phyloP scores from a whole-genome alignment of 2,113 vertebrate species.

The Nymphicus hollandicus region DNA sequence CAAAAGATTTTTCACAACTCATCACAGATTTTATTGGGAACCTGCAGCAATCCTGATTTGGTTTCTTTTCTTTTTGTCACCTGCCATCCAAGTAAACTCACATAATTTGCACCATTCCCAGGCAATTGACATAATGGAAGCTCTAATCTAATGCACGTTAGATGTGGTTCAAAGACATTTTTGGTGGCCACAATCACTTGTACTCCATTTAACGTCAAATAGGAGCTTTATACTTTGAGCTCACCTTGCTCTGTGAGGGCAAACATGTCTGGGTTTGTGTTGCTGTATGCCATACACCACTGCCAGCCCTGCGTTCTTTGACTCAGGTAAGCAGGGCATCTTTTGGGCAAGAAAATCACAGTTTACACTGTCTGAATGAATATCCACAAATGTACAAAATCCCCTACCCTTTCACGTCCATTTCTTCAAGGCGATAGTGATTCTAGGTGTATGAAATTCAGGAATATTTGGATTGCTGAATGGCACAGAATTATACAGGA shows the following conservation, averaged over 20 bases:
- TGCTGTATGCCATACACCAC: neutral
- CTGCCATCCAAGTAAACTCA: neutral
- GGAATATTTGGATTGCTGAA: neutral
- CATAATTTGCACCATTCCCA: neutral
- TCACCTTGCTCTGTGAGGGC: neutral
- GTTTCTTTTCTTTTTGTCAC: neutral
- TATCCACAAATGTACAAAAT: neutral
- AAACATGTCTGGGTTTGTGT: neutral
- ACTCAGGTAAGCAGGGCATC: neutral
- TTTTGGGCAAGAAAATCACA: neutral
- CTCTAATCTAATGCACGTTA: neutral
- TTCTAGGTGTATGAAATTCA: neutral
- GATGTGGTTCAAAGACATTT: neutral
- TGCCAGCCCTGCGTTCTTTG: neutral
- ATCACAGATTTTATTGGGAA: neutral
- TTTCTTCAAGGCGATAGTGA: neutral
- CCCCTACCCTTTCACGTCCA: accelerated
- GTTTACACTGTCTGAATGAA: neutral
- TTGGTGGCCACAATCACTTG: neutral
- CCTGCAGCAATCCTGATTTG: neutral
- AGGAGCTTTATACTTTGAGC: neutral
- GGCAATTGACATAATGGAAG: neutral
- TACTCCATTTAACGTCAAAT: neutral
- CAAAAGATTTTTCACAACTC: neutral
- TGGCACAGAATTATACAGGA: neutral